Percentiles rank a stretch among this genome's conserved stretches.
Conservation (phyloP, 2,113 vertebrate genomes). For the Neogale vison region DNA sequence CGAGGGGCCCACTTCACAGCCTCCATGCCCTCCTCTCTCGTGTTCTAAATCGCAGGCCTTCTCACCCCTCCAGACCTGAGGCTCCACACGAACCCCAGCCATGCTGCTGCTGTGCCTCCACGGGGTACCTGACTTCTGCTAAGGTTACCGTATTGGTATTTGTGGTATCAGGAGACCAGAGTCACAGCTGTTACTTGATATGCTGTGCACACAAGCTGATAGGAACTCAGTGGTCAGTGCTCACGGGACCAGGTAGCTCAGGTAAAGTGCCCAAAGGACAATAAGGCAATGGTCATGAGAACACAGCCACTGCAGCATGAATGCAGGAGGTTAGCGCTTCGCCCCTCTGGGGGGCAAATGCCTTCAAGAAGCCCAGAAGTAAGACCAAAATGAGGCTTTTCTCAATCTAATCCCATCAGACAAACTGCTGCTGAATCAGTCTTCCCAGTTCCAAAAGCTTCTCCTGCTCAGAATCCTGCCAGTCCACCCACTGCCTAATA, state of each 20-base stretch:
- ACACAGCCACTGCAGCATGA: not conserved
- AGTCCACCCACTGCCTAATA: not conserved
- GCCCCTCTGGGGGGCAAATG: fast-evolving
- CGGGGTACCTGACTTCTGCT: not conserved
- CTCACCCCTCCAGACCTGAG: not conserved
- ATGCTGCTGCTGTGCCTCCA: not conserved
- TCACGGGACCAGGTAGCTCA: not conserved
- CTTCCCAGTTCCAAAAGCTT: not conserved
- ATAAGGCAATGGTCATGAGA: not conserved
- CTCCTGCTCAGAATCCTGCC: not conserved
- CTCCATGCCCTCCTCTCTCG: not conserved
- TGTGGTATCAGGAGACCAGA: not conserved
- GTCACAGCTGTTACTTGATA: not conserved
- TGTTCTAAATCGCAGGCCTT: not conserved
- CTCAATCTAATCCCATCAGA: not conserved
- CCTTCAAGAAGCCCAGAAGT: not conserved
- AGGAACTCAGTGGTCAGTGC: not conserved
- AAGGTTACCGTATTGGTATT: not conserved
- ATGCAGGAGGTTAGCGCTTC: not conserved
- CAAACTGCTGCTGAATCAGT: not conserved
- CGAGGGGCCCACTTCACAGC: not conserved
- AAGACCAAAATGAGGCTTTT: not conserved
- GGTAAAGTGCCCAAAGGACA: not conserved
- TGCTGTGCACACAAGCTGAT: not conserved
- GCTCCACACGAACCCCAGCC: not conserved